Conservation (phyloP, 2,797 vertebrate genomes). For the Epinephelus malabaricus region DNA sequence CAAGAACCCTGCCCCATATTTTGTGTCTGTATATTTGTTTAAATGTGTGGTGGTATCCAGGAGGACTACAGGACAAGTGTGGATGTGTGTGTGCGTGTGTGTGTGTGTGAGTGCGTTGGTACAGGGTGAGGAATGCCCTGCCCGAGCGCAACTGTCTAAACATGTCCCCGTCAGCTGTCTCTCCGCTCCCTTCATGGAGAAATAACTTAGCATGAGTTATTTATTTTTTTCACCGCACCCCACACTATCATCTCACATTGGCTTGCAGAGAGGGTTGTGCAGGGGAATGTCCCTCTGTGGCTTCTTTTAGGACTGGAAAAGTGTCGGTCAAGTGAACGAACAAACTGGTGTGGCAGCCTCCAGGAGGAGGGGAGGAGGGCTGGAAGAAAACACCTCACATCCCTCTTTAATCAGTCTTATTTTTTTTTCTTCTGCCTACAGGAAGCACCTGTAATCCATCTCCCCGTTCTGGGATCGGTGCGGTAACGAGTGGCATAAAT, state of each 20-base stretch:
- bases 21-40: constrained; percentile 69
- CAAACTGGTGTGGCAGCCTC: constrained; percentile 38
- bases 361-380: constrained; percentile 33
- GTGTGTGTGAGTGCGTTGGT: constrained; percentile 25
- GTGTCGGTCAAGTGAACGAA: constrained; percentile 41
- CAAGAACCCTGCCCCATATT: constrained; percentile 62
- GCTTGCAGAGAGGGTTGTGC: constrained; percentile 35
- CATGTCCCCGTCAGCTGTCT: constrained; percentile 88
- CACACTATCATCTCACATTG: constrained; percentile 54
- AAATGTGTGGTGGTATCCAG: constrained; percentile 60
- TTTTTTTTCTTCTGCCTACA: constrained; percentile 54
- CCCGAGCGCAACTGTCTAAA: constrained; percentile 81
- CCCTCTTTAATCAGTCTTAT: constrained; percentile 73
- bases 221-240: constrained; percentile 73
- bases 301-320: constrained; percentile 49
- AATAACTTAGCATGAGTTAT: constrained; percentile 82
- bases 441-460: constrained; percentile 84
- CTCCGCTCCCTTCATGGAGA: constrained; percentile 74
- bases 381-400: constrained; percentile 59
- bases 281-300: constrained; percentile 62
- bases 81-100: constrained; percentile 31
- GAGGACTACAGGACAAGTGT: constrained; percentile 34
- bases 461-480: constrained; percentile 67
- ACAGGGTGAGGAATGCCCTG: constrained; percentile 72
- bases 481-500: constrained; percentile 74